Evolutionary conservation across 2,113 vertebrate species (phyloP), one percentile per base, ranked within the genome.

Genomic region (Paralichthys olivaceus): DNA sequence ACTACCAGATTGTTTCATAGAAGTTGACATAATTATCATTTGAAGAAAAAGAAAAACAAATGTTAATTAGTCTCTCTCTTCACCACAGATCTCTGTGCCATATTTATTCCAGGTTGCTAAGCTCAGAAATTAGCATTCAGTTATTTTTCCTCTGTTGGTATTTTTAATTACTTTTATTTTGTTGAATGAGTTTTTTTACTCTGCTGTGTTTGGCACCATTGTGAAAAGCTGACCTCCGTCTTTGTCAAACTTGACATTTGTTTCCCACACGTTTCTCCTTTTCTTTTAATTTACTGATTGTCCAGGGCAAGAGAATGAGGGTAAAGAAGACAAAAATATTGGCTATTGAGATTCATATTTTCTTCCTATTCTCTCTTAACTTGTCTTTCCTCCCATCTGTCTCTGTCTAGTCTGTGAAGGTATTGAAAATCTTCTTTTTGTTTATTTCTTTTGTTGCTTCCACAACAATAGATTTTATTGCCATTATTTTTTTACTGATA

Each of bases 101-200:
- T 53, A 69, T 75, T 74, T 73, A 70, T 17, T 12, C 14, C 75
- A 72, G 20, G 28, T 59, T 69, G 40, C 71, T 86, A 64, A 91
- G 77, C 74, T 69, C 63, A 81, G 83, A 78, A 91, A 79, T 85
- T 84, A 88, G 45, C 22, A 43, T 80, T 75, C 68, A 54, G 54
- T 45, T 80, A 57, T 79, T 59, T 40, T 62, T 45, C 34, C 81
- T 34, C 51, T 87, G 83, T 86, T 78, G 80, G 68, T 70, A 59
- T 70, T 89, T 53, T 90, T 92, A 90, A 92, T 93, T 90, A 83
- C 73, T 79, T 74, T 69, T 58, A 83, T 85, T 72, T 82, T 79
- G 65, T 34, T 72, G 40, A 86, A 58, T 54, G 14, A 81, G 67
- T 84, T 55, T 34, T 70, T 64, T 78, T 57, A 72, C 74, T 79